These are phyloP conservation scores for Mus spicilegus DNA, from an alignment of 2,113 vertebrate species.

Conservation along the genomic window DNA sequence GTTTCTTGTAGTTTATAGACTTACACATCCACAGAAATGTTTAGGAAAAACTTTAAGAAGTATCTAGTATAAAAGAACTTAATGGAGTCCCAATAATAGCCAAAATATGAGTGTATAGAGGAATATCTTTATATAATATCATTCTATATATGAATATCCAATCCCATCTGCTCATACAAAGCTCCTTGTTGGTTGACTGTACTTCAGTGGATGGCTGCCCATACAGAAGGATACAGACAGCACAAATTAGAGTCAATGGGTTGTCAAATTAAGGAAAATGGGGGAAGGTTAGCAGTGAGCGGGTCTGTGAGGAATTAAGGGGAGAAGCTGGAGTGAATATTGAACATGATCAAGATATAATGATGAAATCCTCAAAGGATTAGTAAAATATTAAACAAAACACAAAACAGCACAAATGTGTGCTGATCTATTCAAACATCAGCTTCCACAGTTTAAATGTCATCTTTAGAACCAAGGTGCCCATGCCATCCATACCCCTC, in stretches of 20 bases:
- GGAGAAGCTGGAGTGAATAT: neutral
- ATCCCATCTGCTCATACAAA: neutral
- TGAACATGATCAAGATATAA: neutral
- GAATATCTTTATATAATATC: neutral
- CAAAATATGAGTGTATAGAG: neutral
- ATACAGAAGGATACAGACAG: neutral
- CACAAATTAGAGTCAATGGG: neutral
- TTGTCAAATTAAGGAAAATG: neutral
- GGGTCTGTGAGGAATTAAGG: neutral
- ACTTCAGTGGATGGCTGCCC: neutral
- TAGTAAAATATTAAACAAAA: neutral
- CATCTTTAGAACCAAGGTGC: neutral
- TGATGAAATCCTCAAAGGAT: neutral
- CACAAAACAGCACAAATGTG: neutral
- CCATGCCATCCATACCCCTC: neutral
- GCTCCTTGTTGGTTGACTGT: neutral
- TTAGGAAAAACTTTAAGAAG: neutral
- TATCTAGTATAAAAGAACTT: neutral
- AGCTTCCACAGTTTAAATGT: neutral
- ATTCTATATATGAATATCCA: neutral
- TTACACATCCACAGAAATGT: neutral
- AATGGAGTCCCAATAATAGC: neutral
- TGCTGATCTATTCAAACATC: neutral
- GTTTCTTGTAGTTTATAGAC: neutral
- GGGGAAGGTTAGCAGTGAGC: neutral